phyloP scores from a whole-genome alignment of 2,113 vertebrate genomes.

The Helogale parvula region DNA sequence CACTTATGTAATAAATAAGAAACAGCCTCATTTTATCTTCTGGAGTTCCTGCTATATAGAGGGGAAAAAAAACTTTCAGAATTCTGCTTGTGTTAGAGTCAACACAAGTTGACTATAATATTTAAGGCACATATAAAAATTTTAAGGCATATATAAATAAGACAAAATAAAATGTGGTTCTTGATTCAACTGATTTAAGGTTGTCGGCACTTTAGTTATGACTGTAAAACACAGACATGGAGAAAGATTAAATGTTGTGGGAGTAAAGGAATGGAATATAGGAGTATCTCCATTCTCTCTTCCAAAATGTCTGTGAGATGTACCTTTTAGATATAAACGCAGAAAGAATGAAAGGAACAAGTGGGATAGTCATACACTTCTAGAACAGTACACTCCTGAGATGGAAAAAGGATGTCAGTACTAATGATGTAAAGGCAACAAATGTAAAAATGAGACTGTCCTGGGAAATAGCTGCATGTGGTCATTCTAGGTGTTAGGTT shows the following conservation, averaged over 20 bases:
- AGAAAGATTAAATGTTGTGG: not conserved
- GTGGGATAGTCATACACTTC: not conserved
- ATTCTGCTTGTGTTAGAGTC: not conserved
- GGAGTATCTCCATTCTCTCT: not conserved
- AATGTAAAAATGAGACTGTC: not conserved
- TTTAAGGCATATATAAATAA: slow-evolving; percentile 28
- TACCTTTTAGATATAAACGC: not conserved
- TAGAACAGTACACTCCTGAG: not conserved
- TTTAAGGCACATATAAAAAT: slow-evolving; percentile 34
- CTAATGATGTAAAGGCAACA: not conserved
- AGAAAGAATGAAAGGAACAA: not conserved
- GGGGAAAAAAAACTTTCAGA: slow-evolving; percentile 37
- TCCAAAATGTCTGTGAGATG: not conserved
- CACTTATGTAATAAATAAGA: slow-evolving; percentile 97
- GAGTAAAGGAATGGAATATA: not conserved
- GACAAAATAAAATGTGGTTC: not conserved
- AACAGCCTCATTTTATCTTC: slow-evolving; percentile 99
- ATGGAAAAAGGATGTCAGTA: not conserved
- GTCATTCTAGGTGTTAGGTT: not conserved
- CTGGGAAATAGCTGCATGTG: not conserved
- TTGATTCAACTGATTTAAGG: not conserved
- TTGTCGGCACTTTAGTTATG: not conserved
- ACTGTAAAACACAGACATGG: not conserved
- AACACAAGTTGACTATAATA: not conserved
- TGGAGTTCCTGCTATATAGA: slow-evolving; percentile 93